A percentile compares a stretch with the other conserved stretches of the same genome.
Conservation (phyloP, 2,888 invertebrate species). For the Noctua pronuba region DNA sequence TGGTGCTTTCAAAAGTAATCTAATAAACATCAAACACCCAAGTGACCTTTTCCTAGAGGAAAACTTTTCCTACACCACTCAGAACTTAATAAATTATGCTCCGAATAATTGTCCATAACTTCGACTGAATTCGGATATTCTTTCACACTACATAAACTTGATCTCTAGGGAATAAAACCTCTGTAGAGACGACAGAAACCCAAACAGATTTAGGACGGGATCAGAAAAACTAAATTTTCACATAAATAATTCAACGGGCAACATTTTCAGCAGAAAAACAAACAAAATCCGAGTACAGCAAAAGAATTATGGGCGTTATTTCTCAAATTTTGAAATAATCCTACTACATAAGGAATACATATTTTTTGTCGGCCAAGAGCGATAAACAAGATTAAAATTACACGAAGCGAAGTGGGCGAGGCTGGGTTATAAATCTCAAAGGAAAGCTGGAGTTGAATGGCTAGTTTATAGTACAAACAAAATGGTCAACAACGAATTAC, state of each 20-base stretch:
- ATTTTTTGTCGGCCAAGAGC: slow-evolving; percentile 69
- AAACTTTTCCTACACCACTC: slow-evolving; percentile 36
- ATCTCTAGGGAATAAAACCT: slow-evolving; percentile 26
- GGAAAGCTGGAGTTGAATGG: slow-evolving; percentile 69
- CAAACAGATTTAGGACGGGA: slow-evolving; percentile 12
- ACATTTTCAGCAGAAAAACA: slow-evolving; percentile 50
- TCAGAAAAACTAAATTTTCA: slow-evolving; percentile 42
- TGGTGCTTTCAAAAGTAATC: slow-evolving; percentile 1
- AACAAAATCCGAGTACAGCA: slow-evolving; percentile 43
- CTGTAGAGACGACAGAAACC: slow-evolving; percentile 26
- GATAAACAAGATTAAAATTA: slow-evolving; percentile 85
- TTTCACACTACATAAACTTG: slow-evolving; percentile 52
- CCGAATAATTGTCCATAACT: slow-evolving; percentile 47
- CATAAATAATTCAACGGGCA: slow-evolving; percentile 61
- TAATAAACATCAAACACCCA: slow-evolving; percentile 32
- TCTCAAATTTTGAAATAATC: slow-evolving; percentile 66
- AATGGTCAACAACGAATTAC: slow-evolving; percentile 62
- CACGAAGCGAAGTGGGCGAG: slow-evolving; percentile 73
- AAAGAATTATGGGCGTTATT: slow-evolving; percentile 65
- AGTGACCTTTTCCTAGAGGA: slow-evolving; percentile 23
- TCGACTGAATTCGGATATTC: slow-evolving; percentile 37
- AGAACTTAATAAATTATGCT: slow-evolving; percentile 41
- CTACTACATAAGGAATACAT: slow-evolving; percentile 62
- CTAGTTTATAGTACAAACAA: slow-evolving; percentile 72
- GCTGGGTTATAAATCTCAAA: slow-evolving; percentile 75